Percentiles rank a stretch among this genome's conserved stretches.
These are phyloP conservation scores for Microchirus variegatus DNA, from an alignment of 2,797 vertebrate genomes.

Conservation along the genomic window DNA sequence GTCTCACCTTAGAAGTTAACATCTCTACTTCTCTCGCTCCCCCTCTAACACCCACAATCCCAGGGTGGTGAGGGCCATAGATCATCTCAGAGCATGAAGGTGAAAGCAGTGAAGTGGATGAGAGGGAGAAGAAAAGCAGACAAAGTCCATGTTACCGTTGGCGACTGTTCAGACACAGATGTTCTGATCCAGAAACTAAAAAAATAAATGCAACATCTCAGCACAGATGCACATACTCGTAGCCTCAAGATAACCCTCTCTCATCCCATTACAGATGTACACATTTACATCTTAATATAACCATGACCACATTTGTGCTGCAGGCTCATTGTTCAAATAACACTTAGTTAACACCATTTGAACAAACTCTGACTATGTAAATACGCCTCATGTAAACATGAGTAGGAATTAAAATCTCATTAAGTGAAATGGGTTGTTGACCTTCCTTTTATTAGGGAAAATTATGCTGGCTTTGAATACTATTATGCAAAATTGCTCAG, in stretches of 20 bases:
- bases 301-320: constrained; percentile 6
- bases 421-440: constrained; percentile 61
- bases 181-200: not conserved
- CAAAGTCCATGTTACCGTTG: constrained; percentile 2
- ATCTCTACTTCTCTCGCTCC: not conserved
- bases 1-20: constrained; percentile 8
- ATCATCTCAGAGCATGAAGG: constrained; percentile 42
- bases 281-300: constrained; percentile 6
- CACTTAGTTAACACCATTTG: constrained; percentile 17
- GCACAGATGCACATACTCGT: not conserved
- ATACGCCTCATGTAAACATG: constrained; percentile 42
- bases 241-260: no score
- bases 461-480: constrained; percentile 47
- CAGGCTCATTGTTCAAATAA: constrained; percentile 14
- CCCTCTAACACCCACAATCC: constrained; percentile 12
- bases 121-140: constrained; percentile 8
- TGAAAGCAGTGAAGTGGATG: constrained; percentile 18
- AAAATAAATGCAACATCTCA: constrained; percentile 1
- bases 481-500: constrained; percentile 46
- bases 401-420: constrained; percentile 65
- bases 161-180: not conserved
- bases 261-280: not conserved
- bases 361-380: constrained; percentile 26
- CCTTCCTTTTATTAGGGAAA: constrained; percentile 55
- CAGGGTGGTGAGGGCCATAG: constrained; percentile 11